Conservation (phyloP, 1,140 invertebrate genomes). For the Eriosoma lanigerum region DNA sequence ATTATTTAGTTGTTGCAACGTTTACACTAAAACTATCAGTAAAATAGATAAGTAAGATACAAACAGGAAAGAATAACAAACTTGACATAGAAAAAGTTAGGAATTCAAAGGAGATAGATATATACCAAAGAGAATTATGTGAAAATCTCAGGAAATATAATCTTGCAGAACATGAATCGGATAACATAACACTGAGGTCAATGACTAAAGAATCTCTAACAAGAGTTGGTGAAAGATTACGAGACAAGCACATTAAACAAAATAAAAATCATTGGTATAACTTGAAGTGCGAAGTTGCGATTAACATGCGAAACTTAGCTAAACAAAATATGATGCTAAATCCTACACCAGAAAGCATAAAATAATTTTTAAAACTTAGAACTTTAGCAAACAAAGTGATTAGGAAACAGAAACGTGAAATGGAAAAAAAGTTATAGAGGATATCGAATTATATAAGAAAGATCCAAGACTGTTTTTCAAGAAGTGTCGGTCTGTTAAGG, state of each 20-base stretch:
- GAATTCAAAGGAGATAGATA: slow-evolving; percentile 1
- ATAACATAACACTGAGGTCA: background rate
- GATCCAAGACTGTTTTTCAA: slow-evolving; percentile 30
- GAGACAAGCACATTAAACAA: background rate
- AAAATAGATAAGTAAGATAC: background rate
- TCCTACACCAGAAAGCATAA: slow-evolving; percentile 7
- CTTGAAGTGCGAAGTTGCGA: background rate
- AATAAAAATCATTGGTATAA: slow-evolving; percentile 8
- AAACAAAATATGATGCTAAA: slow-evolving; percentile 25
- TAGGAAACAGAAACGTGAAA: slow-evolving; percentile 22
- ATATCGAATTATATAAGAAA: slow-evolving; percentile 36
- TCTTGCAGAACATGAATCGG: background rate
- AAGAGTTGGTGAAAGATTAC: slow-evolving; percentile 2
- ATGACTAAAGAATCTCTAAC: slow-evolving; percentile 17
- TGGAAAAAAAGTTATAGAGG: slow-evolving; percentile 9
- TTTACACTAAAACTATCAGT: slow-evolving; percentile 24
- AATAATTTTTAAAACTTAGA: slow-evolving; percentile 2
- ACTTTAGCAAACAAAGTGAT: slow-evolving; percentile 15
- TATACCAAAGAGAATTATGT: background rate
- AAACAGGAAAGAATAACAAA: background rate
- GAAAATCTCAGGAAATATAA: slow-evolving; percentile 16
- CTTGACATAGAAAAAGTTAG: background rate
- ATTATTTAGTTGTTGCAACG: slow-evolving; percentile 23
- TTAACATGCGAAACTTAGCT: slow-evolving; percentile 5
- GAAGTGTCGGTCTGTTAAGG: background rate